Evolutionary conservation across 2,113 vertebrate species (phyloP).

Genomic region (Tonatia bakeri): DNA sequence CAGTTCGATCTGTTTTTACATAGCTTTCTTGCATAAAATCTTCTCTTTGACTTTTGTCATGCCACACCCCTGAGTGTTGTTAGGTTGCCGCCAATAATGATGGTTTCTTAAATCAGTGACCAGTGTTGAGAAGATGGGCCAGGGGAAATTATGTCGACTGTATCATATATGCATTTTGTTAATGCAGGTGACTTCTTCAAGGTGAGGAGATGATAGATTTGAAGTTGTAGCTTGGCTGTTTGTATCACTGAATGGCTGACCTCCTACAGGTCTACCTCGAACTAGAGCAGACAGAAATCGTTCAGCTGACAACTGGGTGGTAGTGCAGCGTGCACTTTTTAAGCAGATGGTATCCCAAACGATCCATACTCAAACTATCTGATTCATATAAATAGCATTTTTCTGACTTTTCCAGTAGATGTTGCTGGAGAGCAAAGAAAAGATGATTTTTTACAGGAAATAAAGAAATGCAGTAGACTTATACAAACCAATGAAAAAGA

Average conservation of each 20-base stretch:
- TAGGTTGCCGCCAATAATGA: not conserved
- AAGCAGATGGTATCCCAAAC: conserved; percentile 76
- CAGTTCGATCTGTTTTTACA: not conserved
- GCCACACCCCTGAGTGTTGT: not conserved
- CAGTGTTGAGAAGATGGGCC: not conserved
- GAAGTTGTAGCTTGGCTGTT: not conserved
- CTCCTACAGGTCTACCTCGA: not conserved
- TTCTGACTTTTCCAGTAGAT: conserved; percentile 87
- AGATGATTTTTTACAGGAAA: conserved; percentile 65
- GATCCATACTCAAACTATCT: conserved; percentile 76
- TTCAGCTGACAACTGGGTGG: not conserved
- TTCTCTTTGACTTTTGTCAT: not conserved
- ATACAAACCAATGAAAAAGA: conserved; percentile 71
- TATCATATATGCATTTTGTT: not conserved
- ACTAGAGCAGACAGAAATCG: not conserved
- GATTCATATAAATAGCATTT: conserved; percentile 85
- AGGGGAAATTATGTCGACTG: not conserved
- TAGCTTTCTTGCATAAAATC: not conserved
- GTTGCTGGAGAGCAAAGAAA: conserved; percentile 88
- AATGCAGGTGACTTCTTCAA: conserved; percentile 48
- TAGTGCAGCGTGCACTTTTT: conserved; percentile 42
- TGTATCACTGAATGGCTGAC: not conserved
- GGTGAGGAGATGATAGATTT: not conserved
- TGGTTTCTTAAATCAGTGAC: conserved; percentile 3
- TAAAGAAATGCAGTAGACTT: conserved; percentile 76